Base-by-base conservation (phyloP, 1,140 invertebrate species). In the Saccostrea glomerata region DNA sequence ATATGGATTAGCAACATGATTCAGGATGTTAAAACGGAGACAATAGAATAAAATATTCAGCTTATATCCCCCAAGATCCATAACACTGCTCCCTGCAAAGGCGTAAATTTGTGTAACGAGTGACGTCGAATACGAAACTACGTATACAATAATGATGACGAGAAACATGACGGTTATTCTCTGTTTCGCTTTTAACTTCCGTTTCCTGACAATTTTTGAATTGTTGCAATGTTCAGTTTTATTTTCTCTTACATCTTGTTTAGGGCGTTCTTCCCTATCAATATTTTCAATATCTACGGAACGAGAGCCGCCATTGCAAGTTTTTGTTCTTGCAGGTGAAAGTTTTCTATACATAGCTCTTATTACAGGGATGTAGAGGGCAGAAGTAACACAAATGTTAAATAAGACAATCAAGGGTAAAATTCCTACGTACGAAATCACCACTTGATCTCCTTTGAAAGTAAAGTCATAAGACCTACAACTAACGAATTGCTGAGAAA, bases 101-200 rank as follows among this genome's bases (percentile, higher is more conserved):
- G 15, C 20, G 60, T 66, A 23, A 5, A 66, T 66, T 66, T 66
- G 60, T 20, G 60, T 66, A 23, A 66, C 17, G 2, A 66, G 7
- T 66, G 60, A 17, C 60, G 60, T 66, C 60, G n/a, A 17, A 66
- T 66, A 20, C 60, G 60, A 66, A 66, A 66, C 60, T 66, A 66
- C 60, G 17, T 66, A 66, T 9, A 66, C 13, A 66, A 66, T 66
- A n/a, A 66, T 66, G 20, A 66, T 66, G 20, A 66, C 60, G 20
- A 66, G 20, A 17, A 66, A 66, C 60, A 66, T 66, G 60, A 66
- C 60, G n/a, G 20, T 66, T 4, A 66, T n/a, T 66, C 23, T 66
- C 23, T 66, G 20, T 20, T 17, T 20, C 60, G 60, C 60, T 23
- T 17, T 66, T 20, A 20, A 17, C 20, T 66, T 23, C 20, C 60